These are phyloP conservation scores for Enchytraeus crypticus DNA, from an alignment of 2,888 invertebrate species.

Conservation along the genomic window DNA sequence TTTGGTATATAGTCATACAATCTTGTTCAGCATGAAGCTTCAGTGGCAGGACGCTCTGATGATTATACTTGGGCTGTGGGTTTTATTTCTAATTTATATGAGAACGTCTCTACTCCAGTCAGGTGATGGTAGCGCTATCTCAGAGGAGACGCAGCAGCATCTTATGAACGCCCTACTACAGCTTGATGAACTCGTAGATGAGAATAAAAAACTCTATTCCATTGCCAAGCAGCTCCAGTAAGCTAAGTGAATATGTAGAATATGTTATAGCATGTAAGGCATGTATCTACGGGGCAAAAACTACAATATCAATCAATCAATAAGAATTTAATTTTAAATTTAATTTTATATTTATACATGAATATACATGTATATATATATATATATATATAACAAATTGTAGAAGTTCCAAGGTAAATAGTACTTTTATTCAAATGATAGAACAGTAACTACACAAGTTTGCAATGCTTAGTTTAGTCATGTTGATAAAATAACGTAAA, in stretches of 20 bases:
- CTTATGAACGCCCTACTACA: background rate
- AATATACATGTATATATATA: too few species aligned
- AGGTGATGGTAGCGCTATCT: background rate
- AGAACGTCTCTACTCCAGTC: background rate
- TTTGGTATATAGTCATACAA: too few species aligned
- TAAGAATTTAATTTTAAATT: background rate
- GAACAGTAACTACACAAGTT: too few species aligned
- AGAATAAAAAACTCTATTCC: background rate
- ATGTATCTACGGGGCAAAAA: background rate
- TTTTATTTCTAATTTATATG: background rate
- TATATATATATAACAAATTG: too few species aligned
- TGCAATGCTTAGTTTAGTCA: too few species aligned
- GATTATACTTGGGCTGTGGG: background rate
- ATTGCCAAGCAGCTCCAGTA: conserved; percentile 1
- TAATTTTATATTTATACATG: too few species aligned
- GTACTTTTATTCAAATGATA: too few species aligned
- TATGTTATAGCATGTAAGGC: background rate
- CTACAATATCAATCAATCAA: background rate
- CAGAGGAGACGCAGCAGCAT: background rate
- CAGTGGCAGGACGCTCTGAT: too few species aligned
- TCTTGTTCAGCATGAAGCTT: too few species aligned
- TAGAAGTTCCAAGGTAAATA: too few species aligned
- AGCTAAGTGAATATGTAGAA: background rate
- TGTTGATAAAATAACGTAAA: too few species aligned
- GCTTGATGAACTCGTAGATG: background rate